phyloP scores from a whole-genome alignment of 1,140 invertebrate species.

The Scaptomyza hsui region DNA sequence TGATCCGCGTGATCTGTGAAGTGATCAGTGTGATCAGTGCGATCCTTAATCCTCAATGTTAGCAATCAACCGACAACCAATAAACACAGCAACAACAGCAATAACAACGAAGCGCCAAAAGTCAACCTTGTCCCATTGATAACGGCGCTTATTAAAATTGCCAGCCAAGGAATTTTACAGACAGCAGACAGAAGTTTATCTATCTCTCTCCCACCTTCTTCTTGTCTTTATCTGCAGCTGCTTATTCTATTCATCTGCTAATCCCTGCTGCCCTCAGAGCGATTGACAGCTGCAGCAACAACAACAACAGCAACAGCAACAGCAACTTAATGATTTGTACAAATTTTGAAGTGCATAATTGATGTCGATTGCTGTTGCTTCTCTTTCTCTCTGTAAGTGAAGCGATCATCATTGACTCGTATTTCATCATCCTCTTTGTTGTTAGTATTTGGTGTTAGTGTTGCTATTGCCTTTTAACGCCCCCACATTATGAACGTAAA shows the following conservation, averaged over 20 bases:
- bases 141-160: constrained; percentile 11
- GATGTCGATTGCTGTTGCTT: constrained; percentile 48
- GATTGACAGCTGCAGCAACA: constrained; percentile 32
- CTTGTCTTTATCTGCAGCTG: not conserved
- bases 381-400: constrained; percentile 37
- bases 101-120: constrained; percentile 23
- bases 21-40: constrained; percentile 10
- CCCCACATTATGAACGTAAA: constrained; percentile 16
- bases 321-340: constrained; percentile 62
- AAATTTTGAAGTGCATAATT: constrained; percentile 72
- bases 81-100: constrained; percentile 3
- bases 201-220: not conserved
- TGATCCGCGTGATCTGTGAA: constrained; percentile 35
- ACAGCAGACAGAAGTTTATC: constrained; percentile 1
- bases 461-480: constrained; percentile 24
- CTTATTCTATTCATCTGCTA: constrained; percentile 24
- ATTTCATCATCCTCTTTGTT: constrained; percentile 9
- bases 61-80: constrained; percentile 32
- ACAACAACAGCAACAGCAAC: constrained; percentile 9
- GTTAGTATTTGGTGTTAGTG: constrained; percentile 7
- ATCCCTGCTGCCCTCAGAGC: constrained; percentile 39
- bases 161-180: constrained; percentile 17
- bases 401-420: constrained; percentile 25
- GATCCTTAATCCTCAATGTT: constrained; percentile 17
- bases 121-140: constrained; percentile 23